Evolutionary conservation across 2,113 vertebrate species (phyloP).

Genomic region (Cynopterus brachyotis): DNA sequence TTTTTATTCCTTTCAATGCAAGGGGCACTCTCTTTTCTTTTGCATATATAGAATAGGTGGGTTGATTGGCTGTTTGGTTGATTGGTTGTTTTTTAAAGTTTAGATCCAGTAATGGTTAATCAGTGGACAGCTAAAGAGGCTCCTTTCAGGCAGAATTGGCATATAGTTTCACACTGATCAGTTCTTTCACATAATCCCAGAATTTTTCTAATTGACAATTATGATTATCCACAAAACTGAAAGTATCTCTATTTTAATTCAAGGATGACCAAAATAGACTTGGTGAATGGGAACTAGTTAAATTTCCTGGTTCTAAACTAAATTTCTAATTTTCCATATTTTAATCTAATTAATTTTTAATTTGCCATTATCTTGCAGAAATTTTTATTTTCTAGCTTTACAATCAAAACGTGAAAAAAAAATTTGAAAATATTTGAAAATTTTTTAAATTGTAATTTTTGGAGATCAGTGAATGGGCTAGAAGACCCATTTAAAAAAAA

Average conservation of each 20-base stretch:
- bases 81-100: not conserved
- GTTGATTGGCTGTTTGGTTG: not conserved
- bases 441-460: not conserved
- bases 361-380: not conserved
- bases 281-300: not conserved
- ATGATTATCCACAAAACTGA: not conserved
- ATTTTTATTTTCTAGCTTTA: constrained; percentile 19
- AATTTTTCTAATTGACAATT: not conserved
- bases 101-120: constrained; percentile 3
- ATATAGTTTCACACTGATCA: not conserved
- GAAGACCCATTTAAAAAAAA: not conserved
- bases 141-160: not conserved
- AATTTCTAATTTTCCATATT: constrained; percentile 3
- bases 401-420: not conserved
- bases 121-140: not conserved
- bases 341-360: not conserved
- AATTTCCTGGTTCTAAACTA: not conserved
- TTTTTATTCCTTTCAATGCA: not conserved
- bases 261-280: not conserved
- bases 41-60: not conserved
- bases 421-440: not conserved
- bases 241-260: constrained; percentile 3
- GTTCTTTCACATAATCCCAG: not conserved
- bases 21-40: not conserved
- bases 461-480: not conserved